Evolutionary conservation across 2,113 vertebrate species (phyloP).

Genomic region (Nesogale talazaci): DNA sequence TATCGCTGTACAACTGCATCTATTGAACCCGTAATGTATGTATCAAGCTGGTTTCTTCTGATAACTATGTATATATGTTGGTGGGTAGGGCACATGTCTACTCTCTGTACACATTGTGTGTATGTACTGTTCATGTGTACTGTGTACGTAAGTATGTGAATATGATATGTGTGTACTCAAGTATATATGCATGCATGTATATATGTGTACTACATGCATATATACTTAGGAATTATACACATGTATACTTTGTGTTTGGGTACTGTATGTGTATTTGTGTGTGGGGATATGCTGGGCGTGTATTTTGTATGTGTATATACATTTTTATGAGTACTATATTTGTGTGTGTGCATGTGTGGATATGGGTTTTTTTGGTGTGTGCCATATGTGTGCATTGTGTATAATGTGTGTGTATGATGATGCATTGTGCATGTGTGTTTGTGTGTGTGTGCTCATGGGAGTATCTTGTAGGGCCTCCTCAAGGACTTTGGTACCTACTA

Average conservation of each 20-base stretch:
- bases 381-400: background rate
- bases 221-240: too few relatives aligned
- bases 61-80: background rate
- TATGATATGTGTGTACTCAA: too few relatives aligned
- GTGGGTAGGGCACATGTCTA: background rate
- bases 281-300: background rate
- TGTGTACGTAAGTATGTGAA: background rate
- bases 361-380: too few relatives aligned
- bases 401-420: background rate
- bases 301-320: background rate
- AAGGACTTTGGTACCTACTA: background rate
- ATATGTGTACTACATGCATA: too few relatives aligned
- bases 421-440: background rate
- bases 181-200: too few relatives aligned
- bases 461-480: slow-evolving; percentile 8
- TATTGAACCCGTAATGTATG: too few relatives aligned
- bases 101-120: background rate
- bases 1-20: too few relatives aligned
- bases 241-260: too few relatives aligned
- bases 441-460: background rate
- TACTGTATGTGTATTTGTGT: too few relatives aligned
- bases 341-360: background rate
- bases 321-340: too few relatives aligned
- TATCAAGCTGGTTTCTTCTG: too few relatives aligned
- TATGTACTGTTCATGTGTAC: background rate